phyloP scores from a whole-genome alignment of 2,888 invertebrate species.

The Tinea pellionella region DNA sequence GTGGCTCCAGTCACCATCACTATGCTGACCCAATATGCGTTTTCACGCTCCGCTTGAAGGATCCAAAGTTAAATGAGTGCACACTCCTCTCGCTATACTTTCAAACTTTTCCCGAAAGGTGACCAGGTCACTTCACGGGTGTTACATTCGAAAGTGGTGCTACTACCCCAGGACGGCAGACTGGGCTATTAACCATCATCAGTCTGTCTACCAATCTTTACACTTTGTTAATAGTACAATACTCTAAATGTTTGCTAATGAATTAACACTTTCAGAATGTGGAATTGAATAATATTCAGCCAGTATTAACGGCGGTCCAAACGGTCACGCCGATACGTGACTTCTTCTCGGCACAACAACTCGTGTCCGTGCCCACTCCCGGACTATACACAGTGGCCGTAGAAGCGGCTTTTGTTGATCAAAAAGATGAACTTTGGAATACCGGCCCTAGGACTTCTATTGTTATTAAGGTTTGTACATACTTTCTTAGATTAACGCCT shows the following conservation, averaged over 20 bases:
- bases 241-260: background rate
- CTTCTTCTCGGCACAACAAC: conserved; percentile 93
- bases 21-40: too few relatives aligned
- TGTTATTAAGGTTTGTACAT: conserved; percentile 73
- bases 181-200: too few relatives aligned
- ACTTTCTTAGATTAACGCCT: background rate
- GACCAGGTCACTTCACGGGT: too few relatives aligned
- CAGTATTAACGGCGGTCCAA: conserved; percentile 74
- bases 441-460: conserved; percentile 86
- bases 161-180: too few relatives aligned
- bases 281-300: conserved; percentile 36
- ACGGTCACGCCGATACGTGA: conserved; percentile 91
- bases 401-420: conserved; percentile 88
- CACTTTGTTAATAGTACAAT: too few relatives aligned
- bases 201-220: too few relatives aligned
- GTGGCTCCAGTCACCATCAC: too few relatives aligned
- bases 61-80: too few relatives aligned
- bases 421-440: conserved; percentile 86
- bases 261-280: conserved; percentile 34
- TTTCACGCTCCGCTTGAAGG: too few relatives aligned
- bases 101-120: too few relatives aligned
- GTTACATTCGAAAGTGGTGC: too few relatives aligned
- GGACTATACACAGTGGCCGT: conserved; percentile 75
- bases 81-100: too few relatives aligned
- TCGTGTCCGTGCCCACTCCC: conserved; percentile 74